Percentiles rank a stretch among this genome's conserved stretches.
Evolutionary conservation across 1,140 invertebrate species (phyloP).

Genomic region (Cydia splendana): DNA sequence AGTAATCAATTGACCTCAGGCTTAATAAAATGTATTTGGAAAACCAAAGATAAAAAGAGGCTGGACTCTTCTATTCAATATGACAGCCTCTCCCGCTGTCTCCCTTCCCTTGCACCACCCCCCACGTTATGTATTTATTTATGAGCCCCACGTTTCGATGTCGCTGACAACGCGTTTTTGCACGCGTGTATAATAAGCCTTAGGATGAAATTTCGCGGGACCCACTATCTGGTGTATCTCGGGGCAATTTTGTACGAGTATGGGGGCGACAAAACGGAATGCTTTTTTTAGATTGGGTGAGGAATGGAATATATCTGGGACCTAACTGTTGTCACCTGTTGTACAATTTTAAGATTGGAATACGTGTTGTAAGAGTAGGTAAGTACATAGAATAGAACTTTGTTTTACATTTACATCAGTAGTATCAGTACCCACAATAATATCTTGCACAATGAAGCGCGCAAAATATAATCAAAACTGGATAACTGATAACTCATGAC

Average conservation of each 20-base stretch:
- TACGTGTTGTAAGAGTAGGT: no score
- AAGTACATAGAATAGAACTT: no score
- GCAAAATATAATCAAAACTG: no score
- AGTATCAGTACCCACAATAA: no score
- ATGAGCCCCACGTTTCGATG: constrained; percentile 67
- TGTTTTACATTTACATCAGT: no score
- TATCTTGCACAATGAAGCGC: no score
- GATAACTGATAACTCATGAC: no score
- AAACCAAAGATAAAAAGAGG: no score
- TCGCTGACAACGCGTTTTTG: constrained; percentile 71
- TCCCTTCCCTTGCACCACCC: neutral
- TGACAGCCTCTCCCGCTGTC: neutral
- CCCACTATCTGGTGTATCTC: neutral
- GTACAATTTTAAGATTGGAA: neutral
- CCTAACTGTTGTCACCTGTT: constrained; percentile 5
- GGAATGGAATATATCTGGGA: neutral
- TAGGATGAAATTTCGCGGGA: constrained; percentile 18
- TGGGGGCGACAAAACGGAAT: constrained; percentile 4
- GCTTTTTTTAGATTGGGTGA: neutral
- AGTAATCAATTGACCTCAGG: no score
- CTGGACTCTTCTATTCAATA: no score
- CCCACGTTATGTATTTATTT: constrained; percentile 71
- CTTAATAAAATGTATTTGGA: no score
- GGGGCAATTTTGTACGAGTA: constrained; percentile 13
- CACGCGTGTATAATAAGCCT: constrained; percentile 54